A percentile compares a stretch with the other conserved stretches of the same genome.
These are phyloP conservation scores for Pedionomus torquatus DNA, from an alignment of 2,113 vertebrate genomes.

Conservation along the genomic window DNA sequence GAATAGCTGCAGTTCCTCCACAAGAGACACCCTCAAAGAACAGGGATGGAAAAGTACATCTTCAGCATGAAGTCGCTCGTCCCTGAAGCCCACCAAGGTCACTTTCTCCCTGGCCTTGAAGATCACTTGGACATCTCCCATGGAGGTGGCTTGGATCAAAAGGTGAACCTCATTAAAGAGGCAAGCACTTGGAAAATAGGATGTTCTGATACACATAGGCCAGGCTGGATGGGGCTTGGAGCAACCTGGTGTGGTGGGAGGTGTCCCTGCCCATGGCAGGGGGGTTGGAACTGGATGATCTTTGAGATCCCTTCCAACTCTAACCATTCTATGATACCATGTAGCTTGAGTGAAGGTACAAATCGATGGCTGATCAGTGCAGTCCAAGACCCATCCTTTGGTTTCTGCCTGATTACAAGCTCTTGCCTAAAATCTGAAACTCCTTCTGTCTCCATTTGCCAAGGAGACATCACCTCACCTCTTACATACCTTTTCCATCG, in stretches of 20 bases:
- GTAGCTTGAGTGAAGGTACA: not conserved
- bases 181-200: rapidly evolving
- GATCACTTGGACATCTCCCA: not conserved
- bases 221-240: no score
- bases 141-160: not conserved
- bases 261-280: no score
- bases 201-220: not conserved
- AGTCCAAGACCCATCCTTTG: rapidly evolving
- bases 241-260: no score
- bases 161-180: not conserved
- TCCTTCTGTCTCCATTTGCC: not conserved
- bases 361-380: no score
- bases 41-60: not conserved
- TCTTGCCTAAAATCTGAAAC: not conserved
- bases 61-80: not conserved
- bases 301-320: no score
- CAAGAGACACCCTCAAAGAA: not conserved
- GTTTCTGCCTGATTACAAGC: not conserved
- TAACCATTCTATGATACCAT: no score
- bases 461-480: not conserved
- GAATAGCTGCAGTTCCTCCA: not conserved
- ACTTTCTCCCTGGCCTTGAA: not conserved
- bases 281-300: no score
- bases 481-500: not conserved
- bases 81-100: not conserved